Base-by-base conservation (phyloP, 2,113 vertebrate genomes). In the Vireo altiloquus region DNA sequence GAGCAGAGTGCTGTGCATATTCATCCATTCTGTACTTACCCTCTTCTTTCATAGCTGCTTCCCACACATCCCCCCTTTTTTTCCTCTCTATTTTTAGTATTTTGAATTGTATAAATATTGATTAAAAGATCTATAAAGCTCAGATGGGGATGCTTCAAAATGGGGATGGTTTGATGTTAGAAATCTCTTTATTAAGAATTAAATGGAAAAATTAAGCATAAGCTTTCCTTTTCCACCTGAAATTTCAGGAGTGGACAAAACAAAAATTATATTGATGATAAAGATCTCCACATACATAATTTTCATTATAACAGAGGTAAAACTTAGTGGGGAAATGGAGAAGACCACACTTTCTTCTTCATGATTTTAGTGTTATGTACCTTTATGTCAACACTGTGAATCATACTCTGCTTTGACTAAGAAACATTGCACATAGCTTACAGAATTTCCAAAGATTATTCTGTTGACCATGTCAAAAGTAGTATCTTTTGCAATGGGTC, bases 11-110 rank as follows among this genome's bases (percentile, higher is more conserved):
- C 52, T 72, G 14, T 46, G 44, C 39, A 49, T 72, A n/a, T 90
- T 94, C 46, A 42, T 65, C 18, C 19, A 12, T 89, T 88, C 40
- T 65, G 30, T 30, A 44, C 21, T 30, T 49, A 52, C 5, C 15
- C 5, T 30, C 21, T 82, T 42, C 64, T 74, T 69, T 66, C 46
- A 60, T 78, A 54, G 46, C 54, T 84, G 24, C 23, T 65, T 50
- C 54, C 16, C 18, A 10, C 28, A 15, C 0, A 0, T 15, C 11
- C 10, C 3, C 6, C 11, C 5, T 13, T 40, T 33, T 22, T 37
- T 15, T 27, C 56, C 37, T 27, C n/a, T 70, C 37, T 37, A 2
- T 17, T 70, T 75, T 93, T 23, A 63, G 14, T 79, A 22, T 7
- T 11, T 78, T 46, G 52, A 39, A 40, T 75, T 53, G 25, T 39